Percentiles rank a stretch among this genome's conserved stretches.
These are phyloP conservation scores for Danio kyathit DNA, from an alignment of 2,797 vertebrate genomes.

Conservation along the genomic window DNA sequence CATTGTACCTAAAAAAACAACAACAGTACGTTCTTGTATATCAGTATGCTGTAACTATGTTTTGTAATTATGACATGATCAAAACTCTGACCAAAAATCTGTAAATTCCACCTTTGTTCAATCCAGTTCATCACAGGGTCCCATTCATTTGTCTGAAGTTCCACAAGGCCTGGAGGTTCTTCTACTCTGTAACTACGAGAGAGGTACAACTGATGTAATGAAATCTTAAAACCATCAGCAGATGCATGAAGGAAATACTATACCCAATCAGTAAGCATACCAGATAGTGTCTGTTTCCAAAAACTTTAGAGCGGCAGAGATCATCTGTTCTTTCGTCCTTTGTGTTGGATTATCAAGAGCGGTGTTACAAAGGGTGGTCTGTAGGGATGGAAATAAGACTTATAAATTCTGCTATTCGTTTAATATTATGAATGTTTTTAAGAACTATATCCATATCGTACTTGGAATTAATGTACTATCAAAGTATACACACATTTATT, in stretches of 20 bases:
- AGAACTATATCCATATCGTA: too few species aligned
- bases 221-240: background rate
- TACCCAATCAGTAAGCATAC: conserved; percentile 69
- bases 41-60: background rate
- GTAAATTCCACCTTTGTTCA: conserved; percentile 85
- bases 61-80: background rate
- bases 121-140: conserved; percentile 92
- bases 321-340: conserved; percentile 87
- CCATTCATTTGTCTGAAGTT: conserved; percentile 95
- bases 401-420: background rate
- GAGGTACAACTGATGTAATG: background rate
- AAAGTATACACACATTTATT: too few species aligned
- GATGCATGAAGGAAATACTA: background rate
- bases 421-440: too few species aligned
- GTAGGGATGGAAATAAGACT: conserved; percentile 36
- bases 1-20: conserved; percentile 83
- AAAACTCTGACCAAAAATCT: background rate
- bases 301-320: conserved; percentile 89
- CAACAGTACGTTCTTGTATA: conserved; percentile 9
- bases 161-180: conserved; percentile 89
- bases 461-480: too few species aligned
- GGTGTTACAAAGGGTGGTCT: conserved; percentile 97
- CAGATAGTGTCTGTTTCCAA: conserved; percentile 97
- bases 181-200: conserved; percentile 92
- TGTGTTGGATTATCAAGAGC: conserved; percentile 94